These are phyloP conservation scores for Prolemur simus DNA, from an alignment of 2,113 vertebrate species.

Conservation along the genomic window DNA sequence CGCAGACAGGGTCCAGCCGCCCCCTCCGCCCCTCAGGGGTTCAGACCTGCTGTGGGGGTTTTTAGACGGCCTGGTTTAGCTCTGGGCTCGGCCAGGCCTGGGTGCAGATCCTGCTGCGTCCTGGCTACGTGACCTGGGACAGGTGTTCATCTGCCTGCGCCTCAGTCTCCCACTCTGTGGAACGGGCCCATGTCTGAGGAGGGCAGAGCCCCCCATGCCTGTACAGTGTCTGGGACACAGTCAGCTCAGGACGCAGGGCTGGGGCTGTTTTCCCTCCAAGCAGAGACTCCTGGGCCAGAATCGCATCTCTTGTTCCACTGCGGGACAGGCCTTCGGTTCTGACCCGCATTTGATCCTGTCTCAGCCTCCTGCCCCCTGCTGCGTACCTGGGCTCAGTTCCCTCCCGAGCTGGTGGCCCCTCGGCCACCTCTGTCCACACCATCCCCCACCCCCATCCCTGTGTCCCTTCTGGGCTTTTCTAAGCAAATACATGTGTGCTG, in stretches of 20 bases:
- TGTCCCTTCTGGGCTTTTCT: not conserved
- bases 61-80: not conserved
- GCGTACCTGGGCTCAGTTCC: rapidly evolving
- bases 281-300: not conserved
- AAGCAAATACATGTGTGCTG: rapidly evolving
- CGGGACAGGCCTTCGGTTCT: rapidly evolving
- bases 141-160: not conserved
- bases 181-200: not conserved
- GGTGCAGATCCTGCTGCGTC: not conserved
- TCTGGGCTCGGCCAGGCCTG: not conserved
- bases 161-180: not conserved
- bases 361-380: not conserved
- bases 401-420: not conserved
- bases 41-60: rapidly evolving
- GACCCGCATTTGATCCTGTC: not conserved
- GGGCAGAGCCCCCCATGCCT: not conserved
- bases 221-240: rapidly evolving
- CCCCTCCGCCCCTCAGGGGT: rapidly evolving
- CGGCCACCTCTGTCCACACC: no score
- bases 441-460: not conserved
- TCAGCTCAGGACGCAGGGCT: not conserved
- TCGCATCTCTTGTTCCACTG: rapidly evolving
- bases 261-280: no score
- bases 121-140: not conserved
- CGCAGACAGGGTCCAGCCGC: no score